Evolutionary conservation across 2,113 vertebrate species (phyloP), one percentile per base, ranked within the genome.

Genomic region (Cephalopterus ornatus): DNA sequence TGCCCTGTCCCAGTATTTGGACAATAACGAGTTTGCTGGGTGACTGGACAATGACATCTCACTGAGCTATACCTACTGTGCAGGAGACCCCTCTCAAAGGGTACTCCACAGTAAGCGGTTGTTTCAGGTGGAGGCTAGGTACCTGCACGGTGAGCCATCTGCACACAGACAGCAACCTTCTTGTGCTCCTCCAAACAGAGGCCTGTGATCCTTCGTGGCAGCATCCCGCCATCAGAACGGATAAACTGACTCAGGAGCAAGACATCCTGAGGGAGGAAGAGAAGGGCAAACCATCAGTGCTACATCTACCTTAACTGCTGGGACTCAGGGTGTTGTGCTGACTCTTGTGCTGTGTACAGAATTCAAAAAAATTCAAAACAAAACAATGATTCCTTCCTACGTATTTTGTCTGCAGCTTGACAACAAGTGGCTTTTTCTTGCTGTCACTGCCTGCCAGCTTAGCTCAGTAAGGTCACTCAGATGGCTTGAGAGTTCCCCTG

Each of bases 121-220:
- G 35, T 67, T 42, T 77, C 30, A 71, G 62, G 44, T 74, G 37
- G 35, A 35, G 19, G 44, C 8, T 14, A 50, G 59, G 83, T 97
- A 99, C 99, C 99, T 98, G 99, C 99, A 93, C 99, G 98, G 81
- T 99, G 99, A 71, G 99, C 99, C 99, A 99, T 99, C 97, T 99
- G 98, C 85, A 99, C 99, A 88, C 99, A 99, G 27, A 98, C 93
- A n/a, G 97, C 95, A 30, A 99, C 97, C 95, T 99, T 99, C 70
- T n/a, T 97, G 93, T 99, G 99, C 79, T 99, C 99, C 84, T 99
- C 98, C 28, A 21, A 17, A 94, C 99, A 99, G n/a, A 99, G 98
- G 47, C 99, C 99, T 2, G 99, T 99, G 96, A 99, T 46, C 56
- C 95, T 98, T 67, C 97, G 98, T 6, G 99, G 98, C 90, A 99